These are phyloP conservation scores for Aromia moschata DNA, from an alignment of 2,888 invertebrate species.

Conservation along the genomic window DNA sequence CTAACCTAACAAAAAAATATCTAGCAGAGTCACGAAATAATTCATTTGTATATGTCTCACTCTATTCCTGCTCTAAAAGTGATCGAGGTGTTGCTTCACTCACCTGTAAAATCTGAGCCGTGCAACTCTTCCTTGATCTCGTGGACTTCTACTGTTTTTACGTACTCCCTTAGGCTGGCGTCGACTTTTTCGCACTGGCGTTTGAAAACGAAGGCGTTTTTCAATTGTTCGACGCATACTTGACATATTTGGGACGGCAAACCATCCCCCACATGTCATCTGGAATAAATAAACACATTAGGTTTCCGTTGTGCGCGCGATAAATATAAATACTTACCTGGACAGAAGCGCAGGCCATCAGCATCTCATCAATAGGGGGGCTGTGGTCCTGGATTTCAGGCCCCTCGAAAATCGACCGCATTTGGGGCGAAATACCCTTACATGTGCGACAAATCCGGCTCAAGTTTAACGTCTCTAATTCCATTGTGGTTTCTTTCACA, in stretches of 20 bases:
- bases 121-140: slow-evolving; percentile 54
- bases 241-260: slow-evolving; percentile 59
- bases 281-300: slow-evolving; percentile 46
- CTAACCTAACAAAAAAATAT: no score
- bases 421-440: slow-evolving; percentile 55
- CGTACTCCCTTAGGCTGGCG: slow-evolving; percentile 53
- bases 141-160: slow-evolving; percentile 51
- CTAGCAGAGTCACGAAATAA: no score
- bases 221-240: slow-evolving; percentile 57
- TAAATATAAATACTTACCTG: slow-evolving; percentile 61
- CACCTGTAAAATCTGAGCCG: slow-evolving; percentile 51
- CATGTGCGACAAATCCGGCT: slow-evolving; percentile 61
- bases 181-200: slow-evolving; percentile 58
- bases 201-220: slow-evolving; percentile 58
- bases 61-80: no score
- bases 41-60: no score
- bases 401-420: slow-evolving; percentile 58
- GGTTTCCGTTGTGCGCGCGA: slow-evolving; percentile 3
- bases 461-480: slow-evolving; percentile 53
- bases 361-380: slow-evolving; percentile 64
- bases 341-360: slow-evolving; percentile 63
- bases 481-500: slow-evolving; percentile 49
- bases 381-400: slow-evolving; percentile 53
- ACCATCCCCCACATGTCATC: slow-evolving; percentile 60
- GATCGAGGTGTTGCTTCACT: no score